Percentiles rank a stretch among this genome's conserved stretches.
Conservation (phyloP, 53 echinoderm and acorn worm genomes). For the Paracentrotus lividus region DNA sequence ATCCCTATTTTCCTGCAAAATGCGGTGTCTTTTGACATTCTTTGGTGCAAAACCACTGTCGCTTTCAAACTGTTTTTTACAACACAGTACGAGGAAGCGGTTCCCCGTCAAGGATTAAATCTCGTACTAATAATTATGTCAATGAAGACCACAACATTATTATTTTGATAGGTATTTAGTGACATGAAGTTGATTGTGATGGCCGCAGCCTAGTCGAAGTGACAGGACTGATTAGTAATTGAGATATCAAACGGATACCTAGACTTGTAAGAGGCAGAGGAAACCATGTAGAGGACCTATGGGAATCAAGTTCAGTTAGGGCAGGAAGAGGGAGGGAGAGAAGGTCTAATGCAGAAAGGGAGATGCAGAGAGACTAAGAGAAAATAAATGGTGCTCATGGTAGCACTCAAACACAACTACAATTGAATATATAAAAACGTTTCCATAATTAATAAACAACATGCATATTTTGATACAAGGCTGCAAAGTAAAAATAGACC, state of each 20-base stretch:
- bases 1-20: slow-evolving; percentile 56
- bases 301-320: neutral
- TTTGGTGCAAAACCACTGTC: slow-evolving; percentile 42
- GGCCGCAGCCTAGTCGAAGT: slow-evolving; percentile 18
- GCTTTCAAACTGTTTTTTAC: slow-evolving; percentile 58
- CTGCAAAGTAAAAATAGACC: too few relatives aligned
- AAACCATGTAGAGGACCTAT: neutral
- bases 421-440: too few relatives aligned
- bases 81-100: neutral
- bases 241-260: slow-evolving; percentile 62
- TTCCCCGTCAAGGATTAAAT: slow-evolving; percentile 35
- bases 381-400: too few relatives aligned
- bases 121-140: slow-evolving; percentile 60
- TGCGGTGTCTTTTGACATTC: slow-evolving; percentile 1
- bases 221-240: slow-evolving; percentile 56
- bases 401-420: too few relatives aligned
- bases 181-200: neutral
- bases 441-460: too few relatives aligned
- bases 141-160: slow-evolving; percentile 55
- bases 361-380: neutral
- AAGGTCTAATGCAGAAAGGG: neutral
- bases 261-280: slow-evolving; percentile 45
- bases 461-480: too few relatives aligned
- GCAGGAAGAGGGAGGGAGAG: slow-evolving; percentile 24
- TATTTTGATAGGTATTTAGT: slow-evolving; percentile 26